Base-by-base conservation (phyloP, 2,113 vertebrate genomes). In the Castor canadensis region DNA sequence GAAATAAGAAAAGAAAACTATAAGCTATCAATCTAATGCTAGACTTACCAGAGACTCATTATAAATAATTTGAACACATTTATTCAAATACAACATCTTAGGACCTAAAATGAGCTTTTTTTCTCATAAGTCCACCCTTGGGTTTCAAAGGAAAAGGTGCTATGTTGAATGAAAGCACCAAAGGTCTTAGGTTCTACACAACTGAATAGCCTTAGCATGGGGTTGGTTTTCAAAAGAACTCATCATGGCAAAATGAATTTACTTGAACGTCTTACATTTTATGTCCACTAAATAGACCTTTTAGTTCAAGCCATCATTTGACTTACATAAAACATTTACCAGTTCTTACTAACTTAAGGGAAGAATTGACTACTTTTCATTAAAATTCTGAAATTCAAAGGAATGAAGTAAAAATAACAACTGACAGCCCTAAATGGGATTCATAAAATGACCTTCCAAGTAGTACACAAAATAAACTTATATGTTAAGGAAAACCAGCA, bases 311-410 rank as follows among this genome's bases (percentile, higher is more conserved):
- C 28, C 30, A 84, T 83, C 52, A 84, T 72, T 40, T 77, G 32
- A 90, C 16, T 62, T 84, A 28, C 28, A 49, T 43, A 81, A 95
- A 94, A 85, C 71, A 81, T 62, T 45, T 81, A 72, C 77, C 47
- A 76, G 17, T 43, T 80, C 56, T 43, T 87, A 82, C 9, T 24
- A 47, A 35, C 35, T 66, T 47, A 82, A 76, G 45, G 35, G 19
- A 40, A 94, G 76, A 28, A 66, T 40, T 66, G 4, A 40, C 9
- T 40, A 91, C 30, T 82, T 79, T 89, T 71, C 43, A 40, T 56
- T 11, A 60, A 58, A 40, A 76, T 80, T 76, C 58, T 49, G 35
- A 97, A 97, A 66, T 43, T 84, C 62, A 47, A 89, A 19, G 62
- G 12, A 67, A 95, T 72, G 12, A 62, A 54, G 35, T 80, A 71